Conservation (phyloP, 2,888 invertebrate genomes). For the Xestia xanthographa region DNA sequence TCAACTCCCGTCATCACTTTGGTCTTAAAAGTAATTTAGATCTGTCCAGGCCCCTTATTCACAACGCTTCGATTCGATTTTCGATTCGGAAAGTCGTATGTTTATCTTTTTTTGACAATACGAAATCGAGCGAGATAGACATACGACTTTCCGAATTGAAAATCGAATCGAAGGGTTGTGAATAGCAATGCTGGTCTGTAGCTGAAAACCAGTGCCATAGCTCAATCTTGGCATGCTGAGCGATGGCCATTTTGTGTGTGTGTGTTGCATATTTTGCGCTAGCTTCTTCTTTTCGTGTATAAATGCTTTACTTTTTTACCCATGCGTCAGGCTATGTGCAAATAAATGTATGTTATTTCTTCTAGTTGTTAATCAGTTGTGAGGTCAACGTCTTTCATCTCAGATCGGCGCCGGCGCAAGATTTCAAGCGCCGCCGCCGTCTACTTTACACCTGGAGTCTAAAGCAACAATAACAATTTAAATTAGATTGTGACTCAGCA, state of each 20-base stretch:
- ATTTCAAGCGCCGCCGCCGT: constrained; percentile 45
- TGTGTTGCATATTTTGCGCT: neutral
- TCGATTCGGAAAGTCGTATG: no score
- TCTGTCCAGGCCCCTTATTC: neutral
- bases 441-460: constrained; percentile 45
- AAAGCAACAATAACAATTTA: constrained; percentile 49
- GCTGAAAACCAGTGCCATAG: neutral
- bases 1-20: neutral
- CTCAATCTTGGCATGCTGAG: neutral
- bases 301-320: neutral
- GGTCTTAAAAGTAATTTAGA: neutral
- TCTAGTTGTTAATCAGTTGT: constrained; percentile 12
- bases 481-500: constrained; percentile 50
- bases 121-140: no score
- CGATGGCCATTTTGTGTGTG: neutral
- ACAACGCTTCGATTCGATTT: no score
- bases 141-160: no score
- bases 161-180: no score
- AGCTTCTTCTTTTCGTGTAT: neutral
- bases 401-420: constrained; percentile 48
- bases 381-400: constrained; percentile 35
- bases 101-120: no score
- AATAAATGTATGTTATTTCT: neutral
- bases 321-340: neutral
- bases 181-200: no score